phyloP scores from a whole-genome alignment of 37 sponge, comb jelly and placozoan genomes.

The Trichoplax adhaerens region DNA sequence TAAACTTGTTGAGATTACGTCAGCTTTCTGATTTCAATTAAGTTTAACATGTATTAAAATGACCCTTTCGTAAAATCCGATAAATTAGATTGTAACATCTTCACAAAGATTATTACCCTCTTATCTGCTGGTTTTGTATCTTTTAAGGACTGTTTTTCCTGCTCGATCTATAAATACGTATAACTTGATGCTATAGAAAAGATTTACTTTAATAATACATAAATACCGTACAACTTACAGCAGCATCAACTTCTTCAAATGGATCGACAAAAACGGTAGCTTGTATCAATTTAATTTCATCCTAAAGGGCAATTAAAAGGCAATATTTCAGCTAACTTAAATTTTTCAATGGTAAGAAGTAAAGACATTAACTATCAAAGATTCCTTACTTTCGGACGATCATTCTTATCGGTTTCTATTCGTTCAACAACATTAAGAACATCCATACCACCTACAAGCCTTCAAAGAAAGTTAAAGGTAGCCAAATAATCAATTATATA shows the following conservation, averaged over 20 bases:
- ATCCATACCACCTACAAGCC: constrained; percentile 68
- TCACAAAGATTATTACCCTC: too few relatives aligned
- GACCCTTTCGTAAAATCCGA: too few relatives aligned
- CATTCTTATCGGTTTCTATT: constrained; percentile 56
- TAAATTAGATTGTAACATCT: too few relatives aligned
- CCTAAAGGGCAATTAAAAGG: constrained; percentile 9
- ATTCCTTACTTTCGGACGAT: constrained; percentile 41
- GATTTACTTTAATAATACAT: too few relatives aligned
- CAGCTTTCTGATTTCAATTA: neutral
- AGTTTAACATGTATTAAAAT: too few relatives aligned
- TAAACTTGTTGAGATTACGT: constrained; percentile 1
- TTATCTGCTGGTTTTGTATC: too few relatives aligned
- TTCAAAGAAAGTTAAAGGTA: neutral
- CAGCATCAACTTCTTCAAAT: constrained; percentile 56
- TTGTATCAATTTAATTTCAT: constrained; percentile 36
- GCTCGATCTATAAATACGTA: too few relatives aligned
- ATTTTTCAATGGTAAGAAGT: neutral
- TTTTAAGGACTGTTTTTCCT: too few relatives aligned
- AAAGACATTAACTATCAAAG: neutral
- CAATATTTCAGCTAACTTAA: neutral
- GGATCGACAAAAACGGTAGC: constrained; percentile 76
- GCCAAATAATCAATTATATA: neutral
- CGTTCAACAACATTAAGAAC: constrained; percentile 61
- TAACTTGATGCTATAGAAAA: too few relatives aligned
- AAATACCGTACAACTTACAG: constrained; percentile 13